Evolutionary conservation across 2,888 invertebrate species (phyloP).

Genomic region (Mycalesis mineus): DNA sequence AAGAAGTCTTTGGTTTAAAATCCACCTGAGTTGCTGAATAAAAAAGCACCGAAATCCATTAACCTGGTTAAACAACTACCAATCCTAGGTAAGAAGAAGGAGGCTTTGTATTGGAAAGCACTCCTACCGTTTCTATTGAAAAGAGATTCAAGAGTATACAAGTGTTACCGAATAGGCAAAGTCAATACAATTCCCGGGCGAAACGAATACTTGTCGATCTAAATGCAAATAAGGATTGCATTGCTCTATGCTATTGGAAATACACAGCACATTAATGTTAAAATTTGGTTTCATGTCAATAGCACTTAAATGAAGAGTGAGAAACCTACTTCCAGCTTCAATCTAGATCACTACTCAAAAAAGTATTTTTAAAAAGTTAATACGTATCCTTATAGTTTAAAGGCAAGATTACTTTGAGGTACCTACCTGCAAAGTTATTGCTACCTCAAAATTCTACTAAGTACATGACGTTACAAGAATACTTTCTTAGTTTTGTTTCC

Average conservation of each 20-base stretch:
- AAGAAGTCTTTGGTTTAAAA: too few relatives aligned
- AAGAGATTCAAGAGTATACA: background rate
- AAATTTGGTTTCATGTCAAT: background rate
- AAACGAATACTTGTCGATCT: background rate
- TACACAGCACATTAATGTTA: background rate
- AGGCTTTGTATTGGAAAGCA: background rate
- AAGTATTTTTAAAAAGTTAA: too few relatives aligned
- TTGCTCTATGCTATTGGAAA: background rate
- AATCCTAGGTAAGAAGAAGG: background rate
- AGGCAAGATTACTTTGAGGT: too few relatives aligned
- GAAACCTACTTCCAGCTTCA: too few relatives aligned
- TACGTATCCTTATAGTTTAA: too few relatives aligned
- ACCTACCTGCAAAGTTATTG: too few relatives aligned
- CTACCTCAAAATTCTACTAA: too few relatives aligned
- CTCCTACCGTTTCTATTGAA: background rate
- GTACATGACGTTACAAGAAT: too few relatives aligned
- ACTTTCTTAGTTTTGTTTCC: too few relatives aligned
- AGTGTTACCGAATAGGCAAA: background rate
- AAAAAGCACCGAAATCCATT: background rate
- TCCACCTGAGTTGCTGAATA: too few relatives aligned
- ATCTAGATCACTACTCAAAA: too few relatives aligned
- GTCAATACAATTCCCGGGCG: background rate
- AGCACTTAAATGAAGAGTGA: too few relatives aligned
- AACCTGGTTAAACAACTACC: background rate
- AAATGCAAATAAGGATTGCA: constrained; percentile 4